These are phyloP conservation scores for Virgularia gustaviana DNA, from an alignment of 92 coral and sea anemone genomes.

Conservation along the genomic window DNA sequence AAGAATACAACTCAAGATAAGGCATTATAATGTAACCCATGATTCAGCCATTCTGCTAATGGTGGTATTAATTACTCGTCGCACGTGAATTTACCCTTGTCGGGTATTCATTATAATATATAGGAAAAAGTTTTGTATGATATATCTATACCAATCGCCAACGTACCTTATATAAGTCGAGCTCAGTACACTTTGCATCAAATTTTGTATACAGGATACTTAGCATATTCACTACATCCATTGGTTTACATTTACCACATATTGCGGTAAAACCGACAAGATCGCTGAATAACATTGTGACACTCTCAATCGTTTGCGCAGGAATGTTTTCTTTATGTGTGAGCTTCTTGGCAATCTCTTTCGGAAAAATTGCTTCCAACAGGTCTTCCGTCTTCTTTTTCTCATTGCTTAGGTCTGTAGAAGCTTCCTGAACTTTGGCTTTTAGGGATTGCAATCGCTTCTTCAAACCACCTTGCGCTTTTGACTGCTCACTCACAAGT, in stretches of 20 bases:
- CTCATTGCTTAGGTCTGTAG: slow-evolving; percentile 68
- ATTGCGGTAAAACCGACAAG: slow-evolving; percentile 87
- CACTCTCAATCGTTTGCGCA: slow-evolving; percentile 72
- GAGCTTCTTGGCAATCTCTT: slow-evolving; percentile 72
- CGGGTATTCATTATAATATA: too few species aligned
- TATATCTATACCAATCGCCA: background rate
- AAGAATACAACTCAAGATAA: too few species aligned
- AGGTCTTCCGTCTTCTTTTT: slow-evolving; percentile 80
- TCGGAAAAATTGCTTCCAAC: slow-evolving; percentile 75
- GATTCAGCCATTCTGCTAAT: too few species aligned
- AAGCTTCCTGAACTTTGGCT: slow-evolving; percentile 64
- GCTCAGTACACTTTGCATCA: slow-evolving; percentile 73
- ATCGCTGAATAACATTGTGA: slow-evolving; percentile 82
- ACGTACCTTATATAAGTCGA: slow-evolving; percentile 78
- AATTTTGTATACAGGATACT: slow-evolving; percentile 70
- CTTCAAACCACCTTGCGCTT: slow-evolving; percentile 75
- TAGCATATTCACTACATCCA: slow-evolving; percentile 87
- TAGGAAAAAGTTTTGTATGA: background rate
- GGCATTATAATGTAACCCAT: too few species aligned
- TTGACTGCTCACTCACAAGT: slow-evolving; percentile 81
- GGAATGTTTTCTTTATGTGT: slow-evolving; percentile 72
- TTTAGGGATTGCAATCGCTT: slow-evolving; percentile 74
- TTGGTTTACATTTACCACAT: slow-evolving; percentile 74
- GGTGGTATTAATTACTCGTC: too few species aligned
- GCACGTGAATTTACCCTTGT: too few species aligned